Evolutionary conservation across 2,113 vertebrate species (phyloP).

Genomic region (Parotia lawesii): DNA sequence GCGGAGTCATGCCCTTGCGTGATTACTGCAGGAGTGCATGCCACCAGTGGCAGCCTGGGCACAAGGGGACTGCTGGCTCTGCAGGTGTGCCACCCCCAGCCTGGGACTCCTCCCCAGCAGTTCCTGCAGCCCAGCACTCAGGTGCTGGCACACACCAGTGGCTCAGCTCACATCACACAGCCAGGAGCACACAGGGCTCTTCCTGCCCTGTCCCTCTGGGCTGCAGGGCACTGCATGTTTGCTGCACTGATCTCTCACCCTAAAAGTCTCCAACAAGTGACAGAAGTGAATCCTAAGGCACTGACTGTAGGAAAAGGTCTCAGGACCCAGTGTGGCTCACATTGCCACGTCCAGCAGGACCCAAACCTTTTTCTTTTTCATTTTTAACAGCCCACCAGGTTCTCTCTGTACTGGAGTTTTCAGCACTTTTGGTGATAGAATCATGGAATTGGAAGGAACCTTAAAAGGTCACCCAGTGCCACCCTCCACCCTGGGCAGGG

Average conservation of each 20-base stretch:
- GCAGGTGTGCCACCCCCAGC: background rate
- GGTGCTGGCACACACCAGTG: background rate
- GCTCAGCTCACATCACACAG: background rate
- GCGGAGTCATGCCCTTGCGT: too few species aligned
- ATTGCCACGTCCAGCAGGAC: background rate
- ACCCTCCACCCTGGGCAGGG: background rate
- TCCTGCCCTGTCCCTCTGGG: background rate
- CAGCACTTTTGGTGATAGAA: background rate
- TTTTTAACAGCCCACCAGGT: background rate
- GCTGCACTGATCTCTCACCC: background rate
- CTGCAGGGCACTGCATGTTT: background rate
- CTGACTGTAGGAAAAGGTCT: background rate
- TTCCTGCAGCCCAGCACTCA: background rate
- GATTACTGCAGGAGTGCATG: background rate
- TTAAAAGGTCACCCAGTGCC: background rate
- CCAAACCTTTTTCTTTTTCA: background rate
- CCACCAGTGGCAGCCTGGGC: background rate
- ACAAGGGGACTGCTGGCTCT: fast-evolving
- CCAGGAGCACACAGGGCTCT: background rate
- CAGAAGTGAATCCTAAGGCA: background rate
- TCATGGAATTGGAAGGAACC: background rate
- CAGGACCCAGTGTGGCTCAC: background rate
- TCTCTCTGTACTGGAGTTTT: background rate
- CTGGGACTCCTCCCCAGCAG: background rate
- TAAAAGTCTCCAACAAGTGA: background rate